Conservation (phyloP, 2,888 invertebrate genomes). For the Habroteleia sp. region DNA sequence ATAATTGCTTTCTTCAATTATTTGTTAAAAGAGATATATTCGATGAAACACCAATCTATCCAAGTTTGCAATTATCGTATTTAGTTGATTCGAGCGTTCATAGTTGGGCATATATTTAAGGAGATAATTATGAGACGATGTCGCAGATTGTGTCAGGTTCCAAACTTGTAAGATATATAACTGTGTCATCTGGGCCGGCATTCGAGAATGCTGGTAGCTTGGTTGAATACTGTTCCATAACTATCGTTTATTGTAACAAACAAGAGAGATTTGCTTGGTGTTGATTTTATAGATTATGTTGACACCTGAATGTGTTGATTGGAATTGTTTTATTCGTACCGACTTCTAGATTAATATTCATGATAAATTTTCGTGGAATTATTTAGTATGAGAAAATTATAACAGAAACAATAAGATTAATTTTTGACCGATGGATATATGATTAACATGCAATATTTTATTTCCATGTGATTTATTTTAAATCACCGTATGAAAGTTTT, state of each 20-base stretch:
- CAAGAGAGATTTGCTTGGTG: slow-evolving; percentile 18
- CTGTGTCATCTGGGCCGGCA: not conserved
- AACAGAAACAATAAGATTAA: no score
- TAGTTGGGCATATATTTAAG: slow-evolving; percentile 24
- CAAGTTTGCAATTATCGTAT: slow-evolving; percentile 18
- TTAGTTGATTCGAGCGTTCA: slow-evolving; percentile 12
- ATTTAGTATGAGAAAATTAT: no score
- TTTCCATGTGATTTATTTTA: no score
- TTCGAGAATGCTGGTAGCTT: not conserved
- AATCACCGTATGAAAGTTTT: no score
- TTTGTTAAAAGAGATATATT: not conserved
- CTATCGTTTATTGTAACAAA: slow-evolving; percentile 22
- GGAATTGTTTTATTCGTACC: slow-evolving; percentile 6
- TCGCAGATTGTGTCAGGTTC: slow-evolving; percentile 1
- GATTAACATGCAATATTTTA: no score
- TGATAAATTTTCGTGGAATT: no score
- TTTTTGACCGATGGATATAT: no score
- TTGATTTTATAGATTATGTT: slow-evolving; percentile 10
- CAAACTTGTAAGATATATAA: slow-evolving; percentile 19
- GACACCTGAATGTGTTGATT: slow-evolving; percentile 1
- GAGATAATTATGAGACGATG: slow-evolving; percentile 18
- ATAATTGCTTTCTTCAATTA: slow-evolving; percentile 18
- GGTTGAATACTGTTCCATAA: not conserved
- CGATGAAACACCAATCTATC: slow-evolving; percentile 10
- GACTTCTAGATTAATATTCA: no score